Evolutionary conservation across 1,140 invertebrate genomes (phyloP).

Genomic region (Drosophila willistoni): DNA sequence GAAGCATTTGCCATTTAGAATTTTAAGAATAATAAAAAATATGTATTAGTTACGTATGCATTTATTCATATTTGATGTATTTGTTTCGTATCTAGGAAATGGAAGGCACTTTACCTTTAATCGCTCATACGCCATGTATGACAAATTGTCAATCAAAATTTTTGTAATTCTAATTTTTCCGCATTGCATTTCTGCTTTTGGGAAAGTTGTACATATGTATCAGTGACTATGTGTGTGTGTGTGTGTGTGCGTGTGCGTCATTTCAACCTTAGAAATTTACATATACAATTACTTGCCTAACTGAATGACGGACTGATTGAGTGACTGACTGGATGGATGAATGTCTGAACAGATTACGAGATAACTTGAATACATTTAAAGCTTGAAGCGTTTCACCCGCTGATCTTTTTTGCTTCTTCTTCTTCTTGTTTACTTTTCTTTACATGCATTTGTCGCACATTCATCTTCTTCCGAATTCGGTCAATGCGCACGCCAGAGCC

Average conservation of each 20-base stretch:
- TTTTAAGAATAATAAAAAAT: neutral
- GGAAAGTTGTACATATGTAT: neutral
- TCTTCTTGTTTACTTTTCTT: neutral
- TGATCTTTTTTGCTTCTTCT: constrained; percentile 31
- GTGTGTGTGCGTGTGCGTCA: constrained; percentile 2
- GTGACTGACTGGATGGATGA: constrained; percentile 26
- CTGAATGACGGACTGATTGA: constrained; percentile 13
- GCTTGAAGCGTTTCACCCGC: constrained; percentile 32
- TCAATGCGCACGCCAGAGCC: constrained; percentile 61
- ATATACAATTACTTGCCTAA: constrained; percentile 38
- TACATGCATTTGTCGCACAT: constrained; percentile 66
- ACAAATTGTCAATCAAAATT: constrained; percentile 67
- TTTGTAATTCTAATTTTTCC: constrained; percentile 41
- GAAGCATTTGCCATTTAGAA: neutral
- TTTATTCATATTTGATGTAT: neutral
- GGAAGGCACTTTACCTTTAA: constrained; percentile 63
- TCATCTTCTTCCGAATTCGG: constrained; percentile 75
- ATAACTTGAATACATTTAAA: constrained; percentile 45
- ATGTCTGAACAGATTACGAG: constrained; percentile 36
- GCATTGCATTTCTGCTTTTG: constrained; percentile 24
- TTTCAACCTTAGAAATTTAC: constrained; percentile 48
- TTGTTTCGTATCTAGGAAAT: constrained; percentile 54
- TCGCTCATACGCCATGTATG: constrained; percentile 78
- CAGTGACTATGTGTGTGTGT: neutral
- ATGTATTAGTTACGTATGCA: neutral